Percentiles rank a stretch among this genome's conserved stretches.
phyloP scores from a whole-genome alignment of 2,797 vertebrate genomes.

The Takifugu ocellatus region DNA sequence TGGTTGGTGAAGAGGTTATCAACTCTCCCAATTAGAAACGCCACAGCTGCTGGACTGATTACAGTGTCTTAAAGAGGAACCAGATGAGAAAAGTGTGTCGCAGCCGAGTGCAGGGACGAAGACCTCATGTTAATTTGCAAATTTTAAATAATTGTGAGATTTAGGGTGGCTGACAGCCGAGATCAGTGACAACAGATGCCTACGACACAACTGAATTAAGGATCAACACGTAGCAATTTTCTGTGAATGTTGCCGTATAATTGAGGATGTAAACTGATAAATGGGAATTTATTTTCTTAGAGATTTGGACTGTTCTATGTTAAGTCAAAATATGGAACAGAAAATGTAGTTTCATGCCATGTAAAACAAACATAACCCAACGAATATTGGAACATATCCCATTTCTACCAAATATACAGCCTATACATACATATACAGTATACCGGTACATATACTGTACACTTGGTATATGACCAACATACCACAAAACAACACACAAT shows the following conservation, averaged over 20 bases:
- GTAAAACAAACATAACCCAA: not conserved
- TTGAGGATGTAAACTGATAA: too few relatives aligned
- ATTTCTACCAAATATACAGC: not conserved
- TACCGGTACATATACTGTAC: not conserved
- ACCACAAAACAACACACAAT: slow-evolving; percentile 14
- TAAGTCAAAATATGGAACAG: slow-evolving; percentile 3
- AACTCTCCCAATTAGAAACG: slow-evolving; percentile 69
- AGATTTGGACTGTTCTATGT: too few relatives aligned
- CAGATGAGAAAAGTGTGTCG: slow-evolving; percentile 67
- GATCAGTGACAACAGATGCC: slow-evolving; percentile 51
- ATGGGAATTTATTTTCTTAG: too few relatives aligned
- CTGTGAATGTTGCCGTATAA: too few relatives aligned
- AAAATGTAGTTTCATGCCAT: not conserved
- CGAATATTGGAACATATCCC: too few relatives aligned
- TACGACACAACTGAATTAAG: slow-evolving; percentile 58
- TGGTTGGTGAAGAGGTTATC: slow-evolving; percentile 69
- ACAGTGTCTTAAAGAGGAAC: slow-evolving; percentile 64
- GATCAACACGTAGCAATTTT: slow-evolving; percentile 19
- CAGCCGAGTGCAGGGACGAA: slow-evolving; percentile 31
- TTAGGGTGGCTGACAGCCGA: slow-evolving; percentile 53
- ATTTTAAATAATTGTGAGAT: slow-evolving; percentile 58
- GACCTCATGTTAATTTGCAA: slow-evolving; percentile 53
- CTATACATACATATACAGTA: not conserved
- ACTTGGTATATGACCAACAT: not conserved
- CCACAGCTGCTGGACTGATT: slow-evolving; percentile 65